Evolutionary conservation across 2,888 invertebrate genomes (phyloP).

Genomic region (Spisula subtruncata): DNA sequence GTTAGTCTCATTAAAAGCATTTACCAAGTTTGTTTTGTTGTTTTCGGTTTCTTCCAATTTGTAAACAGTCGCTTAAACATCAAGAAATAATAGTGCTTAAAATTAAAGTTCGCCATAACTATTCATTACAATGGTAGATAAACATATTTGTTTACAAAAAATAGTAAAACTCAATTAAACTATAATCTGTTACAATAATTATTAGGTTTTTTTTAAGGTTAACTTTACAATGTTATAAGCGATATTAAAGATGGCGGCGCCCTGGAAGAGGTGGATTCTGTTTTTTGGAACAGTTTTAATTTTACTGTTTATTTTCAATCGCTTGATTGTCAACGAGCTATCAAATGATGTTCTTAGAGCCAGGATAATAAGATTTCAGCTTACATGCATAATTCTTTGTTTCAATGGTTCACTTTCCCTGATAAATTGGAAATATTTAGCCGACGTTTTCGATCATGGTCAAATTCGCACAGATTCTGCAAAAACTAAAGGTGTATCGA

Average conservation of each 20-base stretch:
- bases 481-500: background rate
- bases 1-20: too few relatives aligned
- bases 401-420: slow-evolving; percentile 11
- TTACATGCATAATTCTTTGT: slow-evolving; percentile 26
- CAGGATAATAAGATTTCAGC: slow-evolving; percentile 44
- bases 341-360: slow-evolving; percentile 25
- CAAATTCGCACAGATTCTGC: background rate
- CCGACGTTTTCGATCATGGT: slow-evolving; percentile 24
- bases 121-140: too few relatives aligned
- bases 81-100: too few relatives aligned
- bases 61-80: too few relatives aligned
- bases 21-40: too few relatives aligned
- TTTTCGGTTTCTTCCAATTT: too few relatives aligned
- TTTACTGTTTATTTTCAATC: slow-evolving; percentile 44
- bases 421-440: slow-evolving; percentile 49
- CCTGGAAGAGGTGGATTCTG: slow-evolving; percentile 25
- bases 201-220: too few relatives aligned
- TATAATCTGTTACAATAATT: too few relatives aligned
- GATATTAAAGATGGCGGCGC: slow-evolving; percentile 37
- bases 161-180: too few relatives aligned
- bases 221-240: background rate
- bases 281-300: background rate
- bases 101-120: too few relatives aligned
- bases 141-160: too few relatives aligned
- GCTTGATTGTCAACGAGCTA: slow-evolving; percentile 37